Conservation (phyloP, 2,113 vertebrate species). For the Gavialis gangeticus region DNA sequence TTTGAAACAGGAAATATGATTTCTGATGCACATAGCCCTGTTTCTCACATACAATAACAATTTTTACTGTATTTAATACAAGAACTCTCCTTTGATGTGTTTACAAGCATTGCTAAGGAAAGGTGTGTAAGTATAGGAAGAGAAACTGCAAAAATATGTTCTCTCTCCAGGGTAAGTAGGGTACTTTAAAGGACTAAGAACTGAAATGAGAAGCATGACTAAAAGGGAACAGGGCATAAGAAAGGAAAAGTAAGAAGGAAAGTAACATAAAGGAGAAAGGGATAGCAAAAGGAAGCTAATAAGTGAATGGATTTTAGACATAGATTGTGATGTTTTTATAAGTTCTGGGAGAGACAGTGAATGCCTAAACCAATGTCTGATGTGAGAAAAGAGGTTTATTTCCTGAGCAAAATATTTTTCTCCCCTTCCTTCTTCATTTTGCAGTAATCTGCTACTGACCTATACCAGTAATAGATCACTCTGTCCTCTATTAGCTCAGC, state of each 20-base stretch:
- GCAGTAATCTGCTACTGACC: neutral
- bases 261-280: neutral
- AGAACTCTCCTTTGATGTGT: neutral
- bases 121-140: no score
- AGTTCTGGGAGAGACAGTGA: accelerated
- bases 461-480: neutral
- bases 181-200: neutral
- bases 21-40: neutral
- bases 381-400: neutral
- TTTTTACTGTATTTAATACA: neutral
- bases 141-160: no score
- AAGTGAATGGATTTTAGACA: neutral
- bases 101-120: no score
- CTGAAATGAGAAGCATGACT: accelerated
- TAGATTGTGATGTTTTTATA: neutral
- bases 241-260: neutral
- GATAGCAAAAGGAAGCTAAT: neutral
- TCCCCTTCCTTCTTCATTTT: neutral
- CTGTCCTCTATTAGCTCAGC: neutral
- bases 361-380: neutral
- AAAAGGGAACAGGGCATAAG: neutral
- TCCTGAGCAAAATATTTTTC: neutral
- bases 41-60: neutral
- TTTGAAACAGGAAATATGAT: neutral
- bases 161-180: neutral